These are phyloP conservation scores for Anguilla marmorata DNA, from an alignment of 2,797 vertebrate species.

Conservation along the genomic window DNA sequence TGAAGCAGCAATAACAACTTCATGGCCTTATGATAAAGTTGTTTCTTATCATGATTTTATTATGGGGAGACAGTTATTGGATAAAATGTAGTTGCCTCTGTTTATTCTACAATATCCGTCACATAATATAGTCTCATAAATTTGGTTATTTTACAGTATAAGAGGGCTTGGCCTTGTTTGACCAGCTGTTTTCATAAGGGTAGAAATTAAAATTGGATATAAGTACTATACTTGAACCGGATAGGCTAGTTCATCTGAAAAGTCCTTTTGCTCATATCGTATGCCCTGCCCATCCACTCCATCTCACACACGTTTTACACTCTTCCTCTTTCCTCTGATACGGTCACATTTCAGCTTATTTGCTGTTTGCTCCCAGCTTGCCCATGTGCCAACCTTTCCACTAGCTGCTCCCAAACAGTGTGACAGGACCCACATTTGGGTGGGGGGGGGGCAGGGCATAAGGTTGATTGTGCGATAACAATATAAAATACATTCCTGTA, in stretches of 20 bases:
- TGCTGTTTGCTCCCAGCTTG: background rate
- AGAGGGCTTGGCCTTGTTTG: background rate
- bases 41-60: slow-evolving; percentile 19
- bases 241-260: background rate
- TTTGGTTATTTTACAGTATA: background rate
- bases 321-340: background rate
- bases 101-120: slow-evolving; percentile 13
- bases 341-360: background rate
- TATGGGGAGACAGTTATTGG: slow-evolving; percentile 10
- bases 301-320: background rate
- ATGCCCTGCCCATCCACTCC: too few relatives aligned
- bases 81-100: background rate
- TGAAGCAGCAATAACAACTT: background rate
- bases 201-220: too few relatives aligned
- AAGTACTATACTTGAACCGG: background rate
- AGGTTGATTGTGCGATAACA: too few relatives aligned
- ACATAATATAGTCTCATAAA: slow-evolving; percentile 1
- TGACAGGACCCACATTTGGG: too few relatives aligned
- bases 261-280: background rate
- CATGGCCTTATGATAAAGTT: background rate
- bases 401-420: background rate
- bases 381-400: background rate
- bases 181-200: slow-evolving; percentile 7
- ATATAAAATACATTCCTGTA: too few relatives aligned
- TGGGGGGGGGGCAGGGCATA: too few relatives aligned